Base-by-base conservation (phyloP, 2,888 invertebrate species). In the Cantharis flavilabris region DNA sequence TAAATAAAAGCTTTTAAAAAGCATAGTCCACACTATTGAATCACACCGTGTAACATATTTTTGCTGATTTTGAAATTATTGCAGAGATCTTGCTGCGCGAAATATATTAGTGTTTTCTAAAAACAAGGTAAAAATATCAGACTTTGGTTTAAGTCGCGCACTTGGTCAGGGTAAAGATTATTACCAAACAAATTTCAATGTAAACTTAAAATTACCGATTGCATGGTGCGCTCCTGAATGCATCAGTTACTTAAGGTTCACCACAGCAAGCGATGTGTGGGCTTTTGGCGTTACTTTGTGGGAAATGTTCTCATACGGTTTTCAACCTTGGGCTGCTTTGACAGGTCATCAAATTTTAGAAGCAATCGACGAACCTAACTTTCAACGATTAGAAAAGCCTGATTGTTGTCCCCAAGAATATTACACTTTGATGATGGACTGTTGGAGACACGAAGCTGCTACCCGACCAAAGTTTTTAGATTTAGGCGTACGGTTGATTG, bases 191-290 rank as follows among this genome's bases (percentile, higher is more conserved):
- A 98, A 99, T 90, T 98, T 98, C 87, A 98, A 97, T 87, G 97
- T 98, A 62, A 98, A 98, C 90, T 91, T 99, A 78, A 98, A 98
- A 89, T 90, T 99, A 76, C 99, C 99, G 0, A 98, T 99, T 81
- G 99, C 99, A 3, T 99, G 99, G 99, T 98, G 98, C 90, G 98
- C 99, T 0, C 98, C 99, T 0, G 99, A 99, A 89, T 98, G 97
- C 87, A 98, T 99, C 83, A 95, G 97, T 82, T 98, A 96, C 88
- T 90, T 99, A 78, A 93, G 97, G 76, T 99, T 99, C 88, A 99
- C 99, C 1, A 96, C 97, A 9, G 94, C 98, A 7, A 97, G 97
- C 75, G 99, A 99, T 86, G 97, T 98, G 0, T 99, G 99, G 99
- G 97, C 99, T 0, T 99, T 95, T 87, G 99, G 97, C 3, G 89